Evolutionary conservation across 2,888 invertebrate species (phyloP), one percentile per base, ranked within the genome.

Genomic region (Drosophila incognita): DNA sequence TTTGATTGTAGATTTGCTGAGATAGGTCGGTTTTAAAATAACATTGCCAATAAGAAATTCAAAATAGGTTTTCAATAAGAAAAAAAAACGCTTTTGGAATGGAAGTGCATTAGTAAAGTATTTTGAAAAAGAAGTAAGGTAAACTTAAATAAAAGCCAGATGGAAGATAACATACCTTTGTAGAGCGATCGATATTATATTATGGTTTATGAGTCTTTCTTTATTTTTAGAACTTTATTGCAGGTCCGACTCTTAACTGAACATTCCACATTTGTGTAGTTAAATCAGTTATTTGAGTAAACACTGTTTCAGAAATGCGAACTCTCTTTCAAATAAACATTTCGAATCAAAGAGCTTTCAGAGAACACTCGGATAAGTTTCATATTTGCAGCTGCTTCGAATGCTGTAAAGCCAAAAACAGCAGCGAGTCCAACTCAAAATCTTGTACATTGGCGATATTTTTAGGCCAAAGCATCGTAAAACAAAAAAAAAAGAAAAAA

Each of bases 401-500:
- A 35, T 46, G 54, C 15, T 46, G 48, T 36, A 46, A 35, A 46
- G 31, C 35, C 31, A 38, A 57, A 60, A 63, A 49, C 83, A 81
- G 83, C 83, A 69, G 83, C 80, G 81, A 79, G 72, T 79, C 80
- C 68, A 82, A 81, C 81, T 82, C 81, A 82, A 76, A 73, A 77
- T 71, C 31, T 62, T 68, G 35, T 49, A 40, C n/a, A 46, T 21
- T 68, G 56, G 58, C 27, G 82, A 69, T 89, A 84, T 84, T 84
- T 84, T 89, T 84, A 89, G 87, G 74, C 69, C 56, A 83, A 82
- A 76, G 76, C 74, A 83, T 81, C 78, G 66, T 81, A 69, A 83
- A 83, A 81, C 24, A 5, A 35, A 18, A 36, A 54, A 11, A 5
- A 35, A 18, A 36, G 36, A 24, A 8, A 11, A 11, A 38, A 8